Evolutionary conservation across 2,797 vertebrate species (phyloP).

Genomic region (Poeciliopsis turneri): DNA sequence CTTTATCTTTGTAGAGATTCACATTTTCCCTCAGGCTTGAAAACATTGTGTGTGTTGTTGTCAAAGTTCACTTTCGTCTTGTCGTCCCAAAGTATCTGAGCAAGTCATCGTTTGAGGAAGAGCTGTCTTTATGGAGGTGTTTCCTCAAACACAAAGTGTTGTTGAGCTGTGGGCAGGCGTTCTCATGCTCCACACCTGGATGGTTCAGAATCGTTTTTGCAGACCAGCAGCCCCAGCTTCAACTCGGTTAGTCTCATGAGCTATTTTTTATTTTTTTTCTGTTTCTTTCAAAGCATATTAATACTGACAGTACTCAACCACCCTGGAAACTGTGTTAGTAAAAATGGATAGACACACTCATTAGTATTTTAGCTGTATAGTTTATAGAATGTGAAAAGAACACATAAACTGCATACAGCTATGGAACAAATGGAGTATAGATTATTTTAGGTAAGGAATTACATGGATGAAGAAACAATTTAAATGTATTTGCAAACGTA

Average conservation of each 20-base stretch:
- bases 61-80: slow-evolving; percentile 6
- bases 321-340: not conserved
- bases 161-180: slow-evolving; percentile 89
- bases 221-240: slow-evolving; percentile 81
- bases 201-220: slow-evolving; percentile 96
- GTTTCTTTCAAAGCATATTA: too few relatives aligned
- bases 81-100: slow-evolving; percentile 83
- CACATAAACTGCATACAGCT: not conserved
- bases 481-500: not conserved
- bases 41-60: not conserved
- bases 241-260: slow-evolving; percentile 83
- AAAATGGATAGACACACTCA: not conserved
- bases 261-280: not conserved
- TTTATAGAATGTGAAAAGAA: not conserved
- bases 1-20: not conserved
- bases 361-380: not conserved
- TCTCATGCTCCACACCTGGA: slow-evolving; percentile 89
- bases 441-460: not conserved
- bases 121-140: slow-evolving; percentile 85
- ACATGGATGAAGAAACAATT: not conserved
- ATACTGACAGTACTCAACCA: not conserved
- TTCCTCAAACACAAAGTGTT: slow-evolving; percentile 91
- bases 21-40: not conserved
- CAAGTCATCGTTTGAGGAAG: slow-evolving; percentile 87
- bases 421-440: not conserved